Evolutionary conservation across 2,888 invertebrate genomes (phyloP), one percentile per base, ranked within the genome.

Genomic region (Escarpia spicata): DNA sequence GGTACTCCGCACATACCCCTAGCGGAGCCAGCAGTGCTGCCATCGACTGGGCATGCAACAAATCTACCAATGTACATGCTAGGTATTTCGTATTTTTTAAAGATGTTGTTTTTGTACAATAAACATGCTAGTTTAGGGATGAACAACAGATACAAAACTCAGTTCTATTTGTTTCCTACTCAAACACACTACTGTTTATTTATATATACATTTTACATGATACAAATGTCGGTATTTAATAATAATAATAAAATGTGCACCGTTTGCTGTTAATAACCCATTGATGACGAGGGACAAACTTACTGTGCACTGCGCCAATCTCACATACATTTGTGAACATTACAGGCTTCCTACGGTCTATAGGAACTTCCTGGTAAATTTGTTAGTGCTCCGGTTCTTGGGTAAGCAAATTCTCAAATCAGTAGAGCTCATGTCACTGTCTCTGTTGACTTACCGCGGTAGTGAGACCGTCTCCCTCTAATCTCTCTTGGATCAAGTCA

Each of bases 21-120:
- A 97, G 94, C n/a, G 97, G 97, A 91, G 95, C 94, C 43, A 97
- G 93, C 92, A 97, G 94, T 3, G 96, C 96, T 91, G 96, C 96
- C 96, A 97, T 96, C 10, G 95, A 95, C 96, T 97, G 95, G 6
- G 95, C 94, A 92, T 92, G 93, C 90, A 90, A 90, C 92, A 92
- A 75, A 91, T 60, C 10, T 44, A 19, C 19, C 26, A 75, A 26
- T 75, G 26, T 37, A 37, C 37, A 37, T 45, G 45, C 45, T 45
- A 45, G 45, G 45, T 45, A 45, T 0, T 45, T 52, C 15, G 2
- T 45, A 45, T 9, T 45, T 52, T 52, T 52, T 9, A 52, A 52
- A 52, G 4, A 52, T 15, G 1, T 52, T 52, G 52, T 52, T 52
- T 52, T 9, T 52, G 9, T 52, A 52, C 8, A 52, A 52, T 52